phyloP scores from a whole-genome alignment of 2,797 vertebrate species.

The Dendrocincla tyrannina region DNA sequence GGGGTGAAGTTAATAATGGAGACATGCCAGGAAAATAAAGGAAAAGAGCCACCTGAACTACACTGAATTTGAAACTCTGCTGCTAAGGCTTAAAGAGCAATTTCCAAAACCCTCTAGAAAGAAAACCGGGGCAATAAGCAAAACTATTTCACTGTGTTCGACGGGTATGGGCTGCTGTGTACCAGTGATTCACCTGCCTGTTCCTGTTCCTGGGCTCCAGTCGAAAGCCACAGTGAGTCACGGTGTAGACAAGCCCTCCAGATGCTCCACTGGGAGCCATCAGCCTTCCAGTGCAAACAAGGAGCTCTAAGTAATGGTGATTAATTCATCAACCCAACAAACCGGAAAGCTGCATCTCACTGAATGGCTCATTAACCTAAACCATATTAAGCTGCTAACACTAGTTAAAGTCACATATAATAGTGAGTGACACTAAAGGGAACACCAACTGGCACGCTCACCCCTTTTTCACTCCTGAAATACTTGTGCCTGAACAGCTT shows the following conservation, averaged over 20 bases:
- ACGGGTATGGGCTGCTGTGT: background rate
- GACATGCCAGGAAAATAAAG: background rate
- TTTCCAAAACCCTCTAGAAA: background rate
- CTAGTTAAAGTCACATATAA: constrained; percentile 29
- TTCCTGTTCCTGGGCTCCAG: background rate
- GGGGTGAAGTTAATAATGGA: background rate
- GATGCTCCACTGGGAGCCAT: background rate
- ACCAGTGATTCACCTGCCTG: background rate
- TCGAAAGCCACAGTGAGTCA: background rate
- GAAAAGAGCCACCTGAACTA: background rate
- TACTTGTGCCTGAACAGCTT: background rate
- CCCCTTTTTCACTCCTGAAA: background rate
- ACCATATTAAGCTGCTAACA: constrained; percentile 41
- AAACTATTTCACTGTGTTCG: background rate
- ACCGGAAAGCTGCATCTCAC: constrained; percentile 37
- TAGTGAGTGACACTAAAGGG: constrained; percentile 30
- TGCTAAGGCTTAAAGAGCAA: background rate
- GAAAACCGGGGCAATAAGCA: background rate
- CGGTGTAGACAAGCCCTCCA: background rate
- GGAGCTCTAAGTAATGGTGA: background rate
- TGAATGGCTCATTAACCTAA: constrained; percentile 55
- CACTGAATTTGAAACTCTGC: background rate
- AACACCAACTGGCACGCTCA: background rate
- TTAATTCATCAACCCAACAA: constrained; percentile 27
- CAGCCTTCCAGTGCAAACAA: background rate